phyloP scores from a whole-genome alignment of 2,888 invertebrate species.

The Lymantria monacha region DNA sequence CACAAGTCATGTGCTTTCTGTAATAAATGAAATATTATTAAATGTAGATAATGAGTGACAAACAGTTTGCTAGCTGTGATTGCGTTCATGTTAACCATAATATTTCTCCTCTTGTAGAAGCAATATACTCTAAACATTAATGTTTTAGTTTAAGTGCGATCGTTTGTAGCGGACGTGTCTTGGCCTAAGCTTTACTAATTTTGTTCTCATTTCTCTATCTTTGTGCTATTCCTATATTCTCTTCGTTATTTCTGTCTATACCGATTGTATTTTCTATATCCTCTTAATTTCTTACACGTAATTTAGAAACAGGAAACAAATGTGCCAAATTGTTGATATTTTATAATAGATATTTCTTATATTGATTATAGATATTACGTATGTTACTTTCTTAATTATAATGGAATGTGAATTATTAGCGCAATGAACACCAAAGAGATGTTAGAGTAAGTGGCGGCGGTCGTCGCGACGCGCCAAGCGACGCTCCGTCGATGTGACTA shows the following conservation, averaged over 20 bases:
- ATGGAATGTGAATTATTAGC: constrained; percentile 49
- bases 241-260: constrained; percentile 2
- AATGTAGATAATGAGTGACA: neutral
- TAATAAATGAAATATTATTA: neutral
- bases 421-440: constrained; percentile 69
- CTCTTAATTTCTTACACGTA: constrained; percentile 43
- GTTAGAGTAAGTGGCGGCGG: neutral
- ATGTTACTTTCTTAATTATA: constrained; percentile 39
- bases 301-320: constrained; percentile 65
- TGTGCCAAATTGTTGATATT: constrained; percentile 79
- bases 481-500: constrained; percentile 38
- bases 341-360: constrained; percentile 56
- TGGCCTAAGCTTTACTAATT: constrained; percentile 23
- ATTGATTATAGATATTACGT: constrained; percentile 45
- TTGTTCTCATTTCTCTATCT: neutral
- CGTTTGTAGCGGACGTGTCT: constrained; percentile 8
- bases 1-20: too few relatives aligned
- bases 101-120: constrained; percentile 1
- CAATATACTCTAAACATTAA: neutral
- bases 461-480: constrained; percentile 40
- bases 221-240: constrained; percentile 5
- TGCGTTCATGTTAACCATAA: neutral
- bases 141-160: neutral
- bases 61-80: neutral
- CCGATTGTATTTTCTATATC: constrained; percentile 30